Evolutionary conservation across 1,140 invertebrate genomes (phyloP).

Genomic region (Amphibalanus amphitrite): DNA sequence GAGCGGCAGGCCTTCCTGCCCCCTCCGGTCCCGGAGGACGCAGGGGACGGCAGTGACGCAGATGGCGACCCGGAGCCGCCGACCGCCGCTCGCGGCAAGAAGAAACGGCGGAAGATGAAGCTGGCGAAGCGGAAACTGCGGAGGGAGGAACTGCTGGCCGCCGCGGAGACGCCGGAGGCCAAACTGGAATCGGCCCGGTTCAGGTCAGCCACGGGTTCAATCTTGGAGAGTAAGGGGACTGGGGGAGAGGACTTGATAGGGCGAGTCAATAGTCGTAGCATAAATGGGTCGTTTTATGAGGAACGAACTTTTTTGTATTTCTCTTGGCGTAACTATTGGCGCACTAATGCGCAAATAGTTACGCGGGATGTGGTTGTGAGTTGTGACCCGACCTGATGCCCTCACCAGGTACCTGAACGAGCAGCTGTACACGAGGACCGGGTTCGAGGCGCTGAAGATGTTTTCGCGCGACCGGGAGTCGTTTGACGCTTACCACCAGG

Average conservation of each 20-base stretch:
- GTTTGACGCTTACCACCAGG: conserved; percentile 76
- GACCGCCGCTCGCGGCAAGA: background rate
- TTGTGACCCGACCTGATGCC: background rate
- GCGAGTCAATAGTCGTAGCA: too few species aligned
- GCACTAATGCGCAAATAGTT: too few species aligned
- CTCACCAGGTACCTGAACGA: conserved; percentile 70
- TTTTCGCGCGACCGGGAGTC: conserved; percentile 57
- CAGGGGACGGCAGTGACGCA: too few species aligned
- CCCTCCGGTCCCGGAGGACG: background rate
- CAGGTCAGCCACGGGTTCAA: background rate
- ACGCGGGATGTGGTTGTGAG: too few species aligned
- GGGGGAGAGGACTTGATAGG: too few species aligned
- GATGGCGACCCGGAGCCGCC: too few species aligned
- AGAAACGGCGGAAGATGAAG: background rate
- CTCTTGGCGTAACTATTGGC: too few species aligned
- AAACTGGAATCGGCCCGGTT: background rate
- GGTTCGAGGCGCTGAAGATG: conserved; percentile 45
- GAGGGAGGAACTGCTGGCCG: background rate
- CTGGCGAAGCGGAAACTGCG: background rate
- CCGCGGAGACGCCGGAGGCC: background rate
- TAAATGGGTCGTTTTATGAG: too few species aligned
- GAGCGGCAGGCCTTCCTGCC: background rate
- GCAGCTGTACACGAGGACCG: conserved; percentile 60
- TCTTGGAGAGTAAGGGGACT: too few species aligned
- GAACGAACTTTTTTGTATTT: too few species aligned